Evolutionary conservation across 1,140 invertebrate genomes (phyloP).

Genomic region (Leptestheria dahalacensis): DNA sequence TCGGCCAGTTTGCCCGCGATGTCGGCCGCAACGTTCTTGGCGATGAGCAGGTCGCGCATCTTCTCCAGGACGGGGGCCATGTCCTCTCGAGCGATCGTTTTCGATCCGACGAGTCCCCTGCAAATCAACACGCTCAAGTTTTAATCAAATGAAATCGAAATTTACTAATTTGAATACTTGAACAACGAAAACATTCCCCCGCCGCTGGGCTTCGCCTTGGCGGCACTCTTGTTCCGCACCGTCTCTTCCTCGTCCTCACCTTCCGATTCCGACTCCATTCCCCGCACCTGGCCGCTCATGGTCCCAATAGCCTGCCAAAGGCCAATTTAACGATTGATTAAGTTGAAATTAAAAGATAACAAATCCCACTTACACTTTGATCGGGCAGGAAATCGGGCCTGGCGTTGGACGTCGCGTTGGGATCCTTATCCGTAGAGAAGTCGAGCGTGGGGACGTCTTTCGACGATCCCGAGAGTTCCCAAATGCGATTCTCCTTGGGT

Average conservation of each 20-base stretch:
- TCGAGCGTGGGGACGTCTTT: slow-evolving; percentile 69
- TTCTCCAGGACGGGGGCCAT: slow-evolving; percentile 83
- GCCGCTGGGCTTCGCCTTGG: slow-evolving; percentile 22
- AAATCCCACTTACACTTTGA: slow-evolving; percentile 9
- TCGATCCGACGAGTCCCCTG: slow-evolving; percentile 67
- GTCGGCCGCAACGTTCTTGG: slow-evolving; percentile 94
- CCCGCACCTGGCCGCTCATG: slow-evolving; percentile 59
- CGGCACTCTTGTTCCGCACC: slow-evolving; percentile 25
- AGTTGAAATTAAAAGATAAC: slow-evolving; percentile 13
- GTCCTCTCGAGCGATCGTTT: slow-evolving; percentile 51
- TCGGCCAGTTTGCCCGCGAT: slow-evolving; percentile 90
- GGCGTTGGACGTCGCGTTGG: slow-evolving; percentile 26
- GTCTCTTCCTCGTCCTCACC: slow-evolving; percentile 32
- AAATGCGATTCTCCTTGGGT: slow-evolving; percentile 74
- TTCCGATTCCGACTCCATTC: slow-evolving; percentile 40
- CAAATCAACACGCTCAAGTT: slow-evolving; percentile 23
- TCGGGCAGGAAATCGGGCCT: slow-evolving; percentile 16
- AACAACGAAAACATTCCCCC: slow-evolving; percentile 59
- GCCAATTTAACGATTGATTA: slow-evolving; percentile 3
- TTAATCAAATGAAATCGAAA: not conserved
- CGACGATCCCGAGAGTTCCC: slow-evolving; percentile 66
- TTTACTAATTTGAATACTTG: slow-evolving; percentile 29
- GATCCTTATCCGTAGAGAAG: slow-evolving; percentile 59
- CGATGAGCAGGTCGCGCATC: slow-evolving; percentile 88
- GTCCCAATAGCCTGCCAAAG: slow-evolving; percentile 51